Evolutionary conservation across 1,140 invertebrate species (phyloP).

Genomic region (Bombus polaris): DNA sequence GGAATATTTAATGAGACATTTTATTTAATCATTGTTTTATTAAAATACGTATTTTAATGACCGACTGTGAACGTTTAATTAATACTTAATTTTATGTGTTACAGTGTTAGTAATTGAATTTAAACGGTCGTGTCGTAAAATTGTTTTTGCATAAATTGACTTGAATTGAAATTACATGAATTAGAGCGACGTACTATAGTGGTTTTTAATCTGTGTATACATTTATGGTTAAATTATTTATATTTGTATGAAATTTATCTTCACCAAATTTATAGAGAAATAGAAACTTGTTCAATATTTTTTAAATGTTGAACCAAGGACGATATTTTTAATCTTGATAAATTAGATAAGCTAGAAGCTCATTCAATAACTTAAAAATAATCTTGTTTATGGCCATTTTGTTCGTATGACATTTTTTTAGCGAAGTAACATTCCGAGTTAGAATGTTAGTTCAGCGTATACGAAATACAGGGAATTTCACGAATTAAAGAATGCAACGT

Average conservation of each 20-base stretch:
- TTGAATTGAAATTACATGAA: background rate
- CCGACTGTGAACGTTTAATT: background rate
- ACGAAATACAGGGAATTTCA: background rate
- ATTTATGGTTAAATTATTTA: background rate
- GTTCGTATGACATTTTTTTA: background rate
- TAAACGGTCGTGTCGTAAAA: background rate
- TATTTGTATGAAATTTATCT: background rate
- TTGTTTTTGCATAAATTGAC: background rate
- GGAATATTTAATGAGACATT: background rate
- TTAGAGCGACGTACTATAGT: background rate
- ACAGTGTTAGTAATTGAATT: background rate
- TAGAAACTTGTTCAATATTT: no score
- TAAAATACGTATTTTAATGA: background rate
- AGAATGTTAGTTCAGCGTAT: background rate
- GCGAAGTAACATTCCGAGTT: background rate
- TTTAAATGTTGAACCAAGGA: no score
- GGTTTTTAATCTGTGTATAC: background rate
- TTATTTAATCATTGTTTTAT: background rate
- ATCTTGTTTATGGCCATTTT: background rate
- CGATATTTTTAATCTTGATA: no score
- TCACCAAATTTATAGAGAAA: no score
- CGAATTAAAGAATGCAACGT: background rate
- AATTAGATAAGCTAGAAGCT: no score
- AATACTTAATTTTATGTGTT: background rate
- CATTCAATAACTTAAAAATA: no score